Conservation (phyloP, 1,140 invertebrate species). For the Acyrthosiphon pisum region DNA sequence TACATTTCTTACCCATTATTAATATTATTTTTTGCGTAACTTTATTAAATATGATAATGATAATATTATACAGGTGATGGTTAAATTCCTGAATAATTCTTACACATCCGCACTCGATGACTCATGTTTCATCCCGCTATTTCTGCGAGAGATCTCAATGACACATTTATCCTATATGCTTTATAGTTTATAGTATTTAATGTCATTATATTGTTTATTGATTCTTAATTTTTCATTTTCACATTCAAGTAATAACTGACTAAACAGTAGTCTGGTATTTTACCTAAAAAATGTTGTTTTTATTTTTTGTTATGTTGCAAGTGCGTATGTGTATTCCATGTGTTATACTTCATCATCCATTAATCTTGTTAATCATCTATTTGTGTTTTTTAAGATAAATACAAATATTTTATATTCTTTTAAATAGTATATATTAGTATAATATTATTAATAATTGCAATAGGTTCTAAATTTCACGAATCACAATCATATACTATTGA, state of each 20-base stretch:
- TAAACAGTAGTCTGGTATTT: not conserved
- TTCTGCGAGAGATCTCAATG: not conserved
- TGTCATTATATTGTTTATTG: not conserved
- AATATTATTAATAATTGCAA: not conserved
- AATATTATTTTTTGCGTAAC: not conserved
- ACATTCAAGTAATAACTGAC: not conserved
- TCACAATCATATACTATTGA: not conserved
- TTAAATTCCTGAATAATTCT: constrained; percentile 35
- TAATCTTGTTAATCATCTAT: too few relatives aligned
- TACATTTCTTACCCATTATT: not conserved
- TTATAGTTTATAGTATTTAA: not conserved
- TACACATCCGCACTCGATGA: not conserved
- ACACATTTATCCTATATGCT: not conserved
- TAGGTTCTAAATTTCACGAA: not conserved
- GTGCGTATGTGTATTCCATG: not conserved
- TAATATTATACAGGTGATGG: not conserved
- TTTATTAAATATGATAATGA: not conserved
- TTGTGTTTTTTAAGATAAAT: not conserved
- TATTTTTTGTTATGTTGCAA: not conserved
- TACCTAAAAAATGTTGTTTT: not conserved
- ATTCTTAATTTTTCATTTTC: not conserved
- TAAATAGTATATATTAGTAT: not conserved
- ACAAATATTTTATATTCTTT: not conserved
- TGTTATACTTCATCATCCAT: not conserved
- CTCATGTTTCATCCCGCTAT: not conserved